Evolutionary conservation across 2,888 invertebrate species (phyloP).

Genomic region (Axea sp.): DNA sequence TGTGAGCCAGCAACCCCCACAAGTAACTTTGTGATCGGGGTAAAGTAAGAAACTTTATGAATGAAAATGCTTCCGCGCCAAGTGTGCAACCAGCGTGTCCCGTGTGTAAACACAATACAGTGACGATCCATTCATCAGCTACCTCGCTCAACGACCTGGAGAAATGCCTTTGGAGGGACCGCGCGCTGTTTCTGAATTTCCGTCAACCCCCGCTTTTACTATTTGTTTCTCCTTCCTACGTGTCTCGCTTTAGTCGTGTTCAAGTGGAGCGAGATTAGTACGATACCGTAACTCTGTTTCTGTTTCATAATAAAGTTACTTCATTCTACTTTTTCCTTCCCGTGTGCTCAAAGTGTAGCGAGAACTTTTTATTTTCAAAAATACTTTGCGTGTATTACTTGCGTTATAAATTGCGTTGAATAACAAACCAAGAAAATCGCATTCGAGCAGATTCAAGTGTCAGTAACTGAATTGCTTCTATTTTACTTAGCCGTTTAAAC

Average conservation of each 20-base stretch:
- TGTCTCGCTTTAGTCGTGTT: constrained; percentile 32
- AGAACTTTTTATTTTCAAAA: constrained; percentile 19
- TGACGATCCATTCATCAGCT: constrained; percentile 72
- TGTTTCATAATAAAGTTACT: constrained; percentile 40
- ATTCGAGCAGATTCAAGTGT: constrained; percentile 21
- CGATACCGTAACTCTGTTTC: constrained; percentile 28
- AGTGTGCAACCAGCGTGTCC: constrained; percentile 71
- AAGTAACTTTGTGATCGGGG: constrained; percentile 63
- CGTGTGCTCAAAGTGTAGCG: constrained; percentile 11
- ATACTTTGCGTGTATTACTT: constrained; percentile 18
- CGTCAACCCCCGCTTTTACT: constrained; percentile 53
- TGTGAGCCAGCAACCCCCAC: constrained; percentile 41
- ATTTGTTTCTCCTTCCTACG: constrained; percentile 52
- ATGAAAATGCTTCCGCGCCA: constrained; percentile 76
- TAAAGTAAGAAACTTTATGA: constrained; percentile 75
- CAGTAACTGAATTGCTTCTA: constrained; percentile 23
- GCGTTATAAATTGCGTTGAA: constrained; percentile 18
- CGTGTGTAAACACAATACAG: constrained; percentile 73
- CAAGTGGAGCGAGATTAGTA: constrained; percentile 46
- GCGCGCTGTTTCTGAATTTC: constrained; percentile 57
- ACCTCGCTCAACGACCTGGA: constrained; percentile 67
- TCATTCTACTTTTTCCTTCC: constrained; percentile 17
- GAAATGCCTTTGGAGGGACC: constrained; percentile 70
- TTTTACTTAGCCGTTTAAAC: constrained; percentile 12
- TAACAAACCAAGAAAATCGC: constrained; percentile 17